phyloP scores from a whole-genome alignment of 2,888 invertebrate genomes.

The Lasioglossum vierecki region DNA sequence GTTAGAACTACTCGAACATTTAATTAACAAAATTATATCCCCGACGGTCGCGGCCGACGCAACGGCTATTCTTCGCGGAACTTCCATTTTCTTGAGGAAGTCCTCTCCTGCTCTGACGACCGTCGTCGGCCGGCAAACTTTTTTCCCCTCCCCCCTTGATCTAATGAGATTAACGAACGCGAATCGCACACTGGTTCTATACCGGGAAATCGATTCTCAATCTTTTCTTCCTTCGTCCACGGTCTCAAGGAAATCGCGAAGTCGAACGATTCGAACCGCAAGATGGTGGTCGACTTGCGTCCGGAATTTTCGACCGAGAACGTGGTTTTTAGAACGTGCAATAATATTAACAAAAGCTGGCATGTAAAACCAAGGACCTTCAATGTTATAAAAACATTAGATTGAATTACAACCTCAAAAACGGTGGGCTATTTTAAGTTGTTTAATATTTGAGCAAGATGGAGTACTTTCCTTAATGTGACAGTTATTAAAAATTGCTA shows the following conservation, averaged over 20 bases:
- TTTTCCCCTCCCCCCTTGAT: not conserved
- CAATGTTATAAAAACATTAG: too few species aligned
- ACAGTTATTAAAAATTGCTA: too few species aligned
- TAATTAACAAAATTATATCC: slow-evolving; percentile 43
- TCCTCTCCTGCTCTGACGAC: not conserved
- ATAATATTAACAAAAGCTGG: too few species aligned
- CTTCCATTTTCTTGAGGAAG: slow-evolving; percentile 17
- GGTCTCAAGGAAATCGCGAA: not conserved
- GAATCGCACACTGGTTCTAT: not conserved
- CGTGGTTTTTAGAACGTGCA: not conserved
- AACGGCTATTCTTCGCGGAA: slow-evolving; percentile 2
- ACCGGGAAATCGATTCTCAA: slow-evolving; percentile 1
- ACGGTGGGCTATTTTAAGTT: too few species aligned
- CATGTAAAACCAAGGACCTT: too few species aligned
- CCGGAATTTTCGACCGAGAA: not conserved
- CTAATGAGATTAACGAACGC: slow-evolving; percentile 5
- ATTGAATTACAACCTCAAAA: too few species aligned
- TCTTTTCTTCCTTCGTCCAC: not conserved
- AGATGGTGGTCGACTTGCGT: not conserved
- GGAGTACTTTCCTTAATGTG: too few species aligned
- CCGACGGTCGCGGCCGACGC: not conserved
- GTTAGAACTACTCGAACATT: slow-evolving; percentile 30
- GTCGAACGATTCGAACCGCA: not conserved
- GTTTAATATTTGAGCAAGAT: too few species aligned
- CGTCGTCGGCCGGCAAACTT: not conserved